Percentiles rank a stretch among this genome's conserved stretches.
phyloP scores from a whole-genome alignment of 1,140 invertebrate genomes.

The Eumaeus atala region DNA sequence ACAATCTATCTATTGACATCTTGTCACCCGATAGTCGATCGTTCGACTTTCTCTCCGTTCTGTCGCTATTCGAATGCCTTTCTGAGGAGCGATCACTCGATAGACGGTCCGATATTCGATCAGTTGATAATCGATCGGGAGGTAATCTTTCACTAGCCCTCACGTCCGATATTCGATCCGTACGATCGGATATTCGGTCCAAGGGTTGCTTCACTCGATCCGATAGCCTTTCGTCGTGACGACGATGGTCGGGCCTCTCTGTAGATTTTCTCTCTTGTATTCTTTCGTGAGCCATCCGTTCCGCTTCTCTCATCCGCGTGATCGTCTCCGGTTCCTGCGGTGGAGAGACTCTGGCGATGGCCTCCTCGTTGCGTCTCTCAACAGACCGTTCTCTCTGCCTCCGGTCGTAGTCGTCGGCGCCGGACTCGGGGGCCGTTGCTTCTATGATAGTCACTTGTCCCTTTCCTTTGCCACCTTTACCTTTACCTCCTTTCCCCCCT shows the following conservation, averaged over 20 bases:
- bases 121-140: conserved; percentile 30
- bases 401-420: conserved; percentile 40
- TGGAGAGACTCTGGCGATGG: conserved; percentile 52
- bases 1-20: conserved; percentile 27
- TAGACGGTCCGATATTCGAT: conserved; percentile 30
- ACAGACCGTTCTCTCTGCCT: conserved; percentile 39
- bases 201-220: conserved; percentile 37
- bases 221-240: conserved; percentile 27
- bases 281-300: conserved; percentile 39
- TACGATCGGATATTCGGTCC: conserved; percentile 40
- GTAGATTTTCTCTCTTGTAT: conserved; percentile 41
- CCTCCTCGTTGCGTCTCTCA: conserved; percentile 50
- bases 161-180: conserved; percentile 28
- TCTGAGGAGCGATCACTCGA: conserved; percentile 29
- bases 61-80: conserved; percentile 19
- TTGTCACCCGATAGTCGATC: conserved; percentile 28
- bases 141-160: conserved; percentile 35
- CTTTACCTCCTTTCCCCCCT: conserved; percentile 77
- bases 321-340: conserved; percentile 41
- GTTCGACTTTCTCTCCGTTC: conserved; percentile 26
- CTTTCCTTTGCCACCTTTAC: conserved; percentile 78
- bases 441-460: conserved; percentile 76
- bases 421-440: conserved; percentile 42
- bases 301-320: conserved; percentile 41
- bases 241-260: conserved; percentile 40